Conservation (phyloP, 2,888 invertebrate species). For the Watsonalla binaria region DNA sequence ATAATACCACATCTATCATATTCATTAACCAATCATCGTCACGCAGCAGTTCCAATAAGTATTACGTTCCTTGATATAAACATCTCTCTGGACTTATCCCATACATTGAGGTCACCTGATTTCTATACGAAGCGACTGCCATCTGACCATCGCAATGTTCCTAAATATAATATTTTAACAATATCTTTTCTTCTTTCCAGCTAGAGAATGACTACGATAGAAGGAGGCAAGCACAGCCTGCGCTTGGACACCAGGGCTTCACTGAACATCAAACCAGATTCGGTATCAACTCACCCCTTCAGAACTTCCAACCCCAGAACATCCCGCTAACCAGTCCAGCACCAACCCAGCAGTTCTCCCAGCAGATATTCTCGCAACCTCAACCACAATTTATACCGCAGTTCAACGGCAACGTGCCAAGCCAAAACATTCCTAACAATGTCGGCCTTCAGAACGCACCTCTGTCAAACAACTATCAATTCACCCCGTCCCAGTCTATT, state of each 20-base stretch:
- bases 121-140: too few relatives aligned
- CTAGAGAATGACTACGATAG: conserved; percentile 73
- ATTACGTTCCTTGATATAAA: too few relatives aligned
- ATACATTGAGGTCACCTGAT: too few relatives aligned
- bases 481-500: conserved; percentile 39
- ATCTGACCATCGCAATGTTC: too few relatives aligned
- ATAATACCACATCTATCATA: too few relatives aligned
- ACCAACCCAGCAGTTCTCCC: conserved; percentile 53
- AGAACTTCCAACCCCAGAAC: conserved; percentile 56
- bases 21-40: too few relatives aligned
- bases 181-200: conserved; percentile 48
- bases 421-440: conserved; percentile 41
- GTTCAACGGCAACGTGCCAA: conserved; percentile 52
- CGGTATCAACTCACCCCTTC: conserved; percentile 62
- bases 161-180: conserved; percentile 2
- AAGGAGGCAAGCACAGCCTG: conserved; percentile 52
- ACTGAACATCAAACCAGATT: conserved; percentile 71
- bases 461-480: conserved; percentile 48
- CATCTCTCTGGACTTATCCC: too few relatives aligned
- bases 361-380: conserved; percentile 31
- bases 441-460: conserved; percentile 36
- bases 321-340: conserved; percentile 46
- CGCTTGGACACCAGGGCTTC: conserved; percentile 60
- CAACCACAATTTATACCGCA: conserved; percentile 59
- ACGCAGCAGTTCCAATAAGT: too few relatives aligned